phyloP scores from a whole-genome alignment of 1,140 invertebrate species.

The Laodelphax striatellus region DNA sequence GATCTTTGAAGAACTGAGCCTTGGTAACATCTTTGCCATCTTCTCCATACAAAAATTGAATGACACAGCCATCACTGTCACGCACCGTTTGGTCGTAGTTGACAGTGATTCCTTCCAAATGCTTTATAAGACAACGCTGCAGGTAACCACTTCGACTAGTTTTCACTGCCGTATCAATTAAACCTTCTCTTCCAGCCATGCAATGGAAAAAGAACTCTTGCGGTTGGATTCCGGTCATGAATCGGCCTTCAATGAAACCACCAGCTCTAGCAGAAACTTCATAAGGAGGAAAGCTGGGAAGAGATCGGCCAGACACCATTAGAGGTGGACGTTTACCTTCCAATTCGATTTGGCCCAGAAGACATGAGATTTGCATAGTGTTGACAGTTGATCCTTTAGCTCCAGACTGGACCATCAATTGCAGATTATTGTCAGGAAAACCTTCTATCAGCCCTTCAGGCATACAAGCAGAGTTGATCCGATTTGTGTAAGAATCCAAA shows the following conservation, averaged over 20 bases:
- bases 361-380: slow-evolving; percentile 94
- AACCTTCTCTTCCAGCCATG: slow-evolving; percentile 96
- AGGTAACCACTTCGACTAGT: slow-evolving; percentile 96
- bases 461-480: slow-evolving; percentile 75
- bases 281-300: slow-evolving; percentile 88
- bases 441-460: slow-evolving; percentile 67
- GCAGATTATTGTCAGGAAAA: slow-evolving; percentile 92
- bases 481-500: slow-evolving; percentile 76
- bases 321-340: slow-evolving; percentile 93
- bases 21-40: slow-evolving; percentile 90
- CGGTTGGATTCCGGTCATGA: slow-evolving; percentile 93
- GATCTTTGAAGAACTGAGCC: slow-evolving; percentile 68
- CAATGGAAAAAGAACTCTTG: slow-evolving; percentile 99
- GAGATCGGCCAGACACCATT: slow-evolving; percentile 83
- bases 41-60: slow-evolving; percentile 97
- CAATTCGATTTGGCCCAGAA: slow-evolving; percentile 95
- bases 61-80: slow-evolving; percentile 86
- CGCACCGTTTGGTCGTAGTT: slow-evolving; percentile 90
- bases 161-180: slow-evolving; percentile 77
- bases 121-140: slow-evolving; percentile 95
- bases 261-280: slow-evolving; percentile 86
- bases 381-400: slow-evolving; percentile 96
- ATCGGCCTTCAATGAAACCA: slow-evolving; percentile 90
- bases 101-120: slow-evolving; percentile 86
- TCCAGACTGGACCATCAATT: slow-evolving; percentile 95